Conservation (phyloP, 2,888 invertebrate species). For the Fragum whitleyi region DNA sequence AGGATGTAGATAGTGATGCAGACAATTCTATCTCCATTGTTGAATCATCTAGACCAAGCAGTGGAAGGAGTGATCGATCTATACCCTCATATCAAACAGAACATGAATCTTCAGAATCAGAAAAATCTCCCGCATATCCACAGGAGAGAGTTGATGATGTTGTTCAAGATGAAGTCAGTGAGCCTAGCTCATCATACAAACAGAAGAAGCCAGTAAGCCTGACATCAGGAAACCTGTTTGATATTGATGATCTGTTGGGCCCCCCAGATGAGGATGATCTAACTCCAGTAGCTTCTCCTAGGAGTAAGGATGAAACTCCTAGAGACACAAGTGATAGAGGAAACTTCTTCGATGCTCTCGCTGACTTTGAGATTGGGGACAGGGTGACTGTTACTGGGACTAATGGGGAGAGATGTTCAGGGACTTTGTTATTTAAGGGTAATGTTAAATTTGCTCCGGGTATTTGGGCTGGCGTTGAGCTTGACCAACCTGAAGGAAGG, state of each 20-base stretch:
- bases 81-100: constrained; percentile 63
- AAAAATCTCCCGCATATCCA: constrained; percentile 42
- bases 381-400: constrained; percentile 76
- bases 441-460: constrained; percentile 79
- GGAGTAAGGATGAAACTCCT: constrained; percentile 61
- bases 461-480: constrained; percentile 80
- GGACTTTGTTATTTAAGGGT: constrained; percentile 78
- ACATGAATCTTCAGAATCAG: constrained; percentile 65
- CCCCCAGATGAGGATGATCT: constrained; percentile 66
- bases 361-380: constrained; percentile 75
- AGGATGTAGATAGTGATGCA: constrained; percentile 66
- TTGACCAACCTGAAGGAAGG: constrained; percentile 75
- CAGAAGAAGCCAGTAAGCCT: constrained; percentile 38
- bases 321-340: constrained; percentile 19
- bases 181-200: constrained; percentile 32
- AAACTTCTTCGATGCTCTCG: constrained; percentile 69
- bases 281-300: constrained; percentile 73
- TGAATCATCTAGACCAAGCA: constrained; percentile 73
- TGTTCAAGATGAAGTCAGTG: constrained; percentile 67
- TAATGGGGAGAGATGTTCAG: constrained; percentile 60
- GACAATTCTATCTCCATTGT: constrained; percentile 59
- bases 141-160: constrained; percentile 35
- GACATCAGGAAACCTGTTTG: constrained; percentile 46
- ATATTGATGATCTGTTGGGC: constrained; percentile 67
- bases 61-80: constrained; percentile 70